Conservation (phyloP, 2,113 vertebrate genomes). For the Anseranas semipalmata region DNA sequence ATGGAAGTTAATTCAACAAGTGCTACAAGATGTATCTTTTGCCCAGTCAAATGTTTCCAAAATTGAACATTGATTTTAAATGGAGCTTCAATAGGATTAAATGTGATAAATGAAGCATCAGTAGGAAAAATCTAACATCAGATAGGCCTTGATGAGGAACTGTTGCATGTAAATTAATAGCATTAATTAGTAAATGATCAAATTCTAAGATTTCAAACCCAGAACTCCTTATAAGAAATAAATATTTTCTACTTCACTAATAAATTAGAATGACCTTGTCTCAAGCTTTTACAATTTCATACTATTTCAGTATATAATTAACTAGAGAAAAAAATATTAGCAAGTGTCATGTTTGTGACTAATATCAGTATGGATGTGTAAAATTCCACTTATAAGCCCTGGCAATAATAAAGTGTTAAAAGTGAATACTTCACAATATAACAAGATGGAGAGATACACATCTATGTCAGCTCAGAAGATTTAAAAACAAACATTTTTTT, state of each 20-base stretch:
- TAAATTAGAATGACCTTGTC: conserved; percentile 52
- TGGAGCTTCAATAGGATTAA: background rate
- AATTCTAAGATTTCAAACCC: background rate
- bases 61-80: background rate
- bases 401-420: background rate
- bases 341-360: conserved; percentile 26
- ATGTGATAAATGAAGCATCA: background rate
- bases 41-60: background rate
- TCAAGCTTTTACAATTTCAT: conserved; percentile 14
- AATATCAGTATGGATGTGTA: conserved; percentile 6
- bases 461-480: background rate
- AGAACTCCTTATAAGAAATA: background rate
- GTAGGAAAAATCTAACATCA: background rate
- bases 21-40: background rate
- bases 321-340: conserved; percentile 22
- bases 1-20: background rate
- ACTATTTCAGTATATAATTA: background rate
- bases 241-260: conserved; percentile 26
- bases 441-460: background rate
- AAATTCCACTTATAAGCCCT: conserved; percentile 30
- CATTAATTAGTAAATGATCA: conserved; percentile 37
- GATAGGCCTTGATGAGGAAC: background rate
- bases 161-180: background rate
- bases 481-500: background rate
- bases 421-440: background rate